These are phyloP conservation scores for Propithecus coquereli DNA, from an alignment of 2,113 vertebrate species.

Conservation along the genomic window DNA sequence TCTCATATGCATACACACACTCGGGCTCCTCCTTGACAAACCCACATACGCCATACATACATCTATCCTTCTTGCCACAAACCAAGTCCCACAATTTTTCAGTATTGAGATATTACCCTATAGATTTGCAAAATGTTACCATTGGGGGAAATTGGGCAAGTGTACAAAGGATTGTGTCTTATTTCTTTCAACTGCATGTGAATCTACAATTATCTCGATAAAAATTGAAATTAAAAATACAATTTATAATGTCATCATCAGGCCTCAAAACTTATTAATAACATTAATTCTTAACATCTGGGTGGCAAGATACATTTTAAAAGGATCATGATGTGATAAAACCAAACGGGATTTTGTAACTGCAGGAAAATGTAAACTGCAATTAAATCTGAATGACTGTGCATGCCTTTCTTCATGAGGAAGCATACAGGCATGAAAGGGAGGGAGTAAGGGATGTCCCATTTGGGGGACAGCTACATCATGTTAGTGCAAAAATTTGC, in stretches of 20 bases:
- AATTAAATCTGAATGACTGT: not conserved
- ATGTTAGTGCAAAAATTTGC: not conserved
- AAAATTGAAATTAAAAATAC: not conserved
- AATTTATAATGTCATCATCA: not conserved
- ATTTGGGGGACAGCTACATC: not conserved
- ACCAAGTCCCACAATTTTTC: not conserved
- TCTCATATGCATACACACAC: not conserved
- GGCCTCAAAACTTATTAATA: not conserved
- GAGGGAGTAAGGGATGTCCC: not conserved
- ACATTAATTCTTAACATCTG: not conserved
- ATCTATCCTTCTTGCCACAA: not conserved
- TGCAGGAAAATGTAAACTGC: not conserved
- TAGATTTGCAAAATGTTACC: not conserved
- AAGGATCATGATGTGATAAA: not conserved
- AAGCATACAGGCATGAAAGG: not conserved
- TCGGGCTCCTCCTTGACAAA: no score
- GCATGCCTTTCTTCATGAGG: not conserved
- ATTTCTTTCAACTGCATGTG: not conserved
- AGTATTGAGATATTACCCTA: not conserved
- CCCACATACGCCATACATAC: no score
- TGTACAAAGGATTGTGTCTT: not conserved
- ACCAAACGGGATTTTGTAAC: not conserved
- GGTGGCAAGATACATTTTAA: not conserved
- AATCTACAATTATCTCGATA: not conserved
- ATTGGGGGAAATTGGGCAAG: not conserved